Base-by-base conservation (phyloP, 2,888 invertebrate species). In the Pachliopta kotzebuea region DNA sequence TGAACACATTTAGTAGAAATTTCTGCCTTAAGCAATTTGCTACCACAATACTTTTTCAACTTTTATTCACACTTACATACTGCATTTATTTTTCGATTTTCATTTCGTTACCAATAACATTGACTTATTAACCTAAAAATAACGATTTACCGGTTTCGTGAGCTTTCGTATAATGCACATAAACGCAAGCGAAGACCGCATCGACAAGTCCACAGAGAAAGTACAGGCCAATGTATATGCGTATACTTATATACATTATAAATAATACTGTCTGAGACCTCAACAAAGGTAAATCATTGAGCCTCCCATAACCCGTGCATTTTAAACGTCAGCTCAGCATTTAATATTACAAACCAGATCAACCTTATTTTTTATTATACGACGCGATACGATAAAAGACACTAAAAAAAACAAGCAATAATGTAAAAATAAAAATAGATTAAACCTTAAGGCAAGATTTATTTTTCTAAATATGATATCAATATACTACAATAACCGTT, bases 141-240 rank as follows among this genome's bases (percentile, higher is more conserved):
- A 56, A 42, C 24, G 29, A 45, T 29, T 31, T 49, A 59, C 63
- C 60, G 57, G 64, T 60, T 63, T 50, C 31, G 56, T 37, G 56
- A 45, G 50, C 56, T 64, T 61, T 65, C 61, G 60, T 65, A 45
- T 50, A 62, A 56, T 56, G 24, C 53, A 57, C n/a, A 61, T 55
- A 56, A 61, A 60, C 50, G 56, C 55, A n/a, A 37, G 37, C 37
- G 37, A 21, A 20, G 61, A 61, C 60, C 75, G 78, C 74, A 69
- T 72, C 76, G 75, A 77, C 76, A 78, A 76, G 76, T 81, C 76
- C 76, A 76, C 62, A 65, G 67, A 64, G 65, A 59, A 67, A 67
- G 61, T 56, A 18, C 14, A 42, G 24, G 20, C 42, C 45, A 37
- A 31, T 56, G 60, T 60, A 60, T 42, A 42, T 56, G 29, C 31